phyloP scores from a whole-genome alignment of 2,113 vertebrate species.

The Vanacampus margaritifer region DNA sequence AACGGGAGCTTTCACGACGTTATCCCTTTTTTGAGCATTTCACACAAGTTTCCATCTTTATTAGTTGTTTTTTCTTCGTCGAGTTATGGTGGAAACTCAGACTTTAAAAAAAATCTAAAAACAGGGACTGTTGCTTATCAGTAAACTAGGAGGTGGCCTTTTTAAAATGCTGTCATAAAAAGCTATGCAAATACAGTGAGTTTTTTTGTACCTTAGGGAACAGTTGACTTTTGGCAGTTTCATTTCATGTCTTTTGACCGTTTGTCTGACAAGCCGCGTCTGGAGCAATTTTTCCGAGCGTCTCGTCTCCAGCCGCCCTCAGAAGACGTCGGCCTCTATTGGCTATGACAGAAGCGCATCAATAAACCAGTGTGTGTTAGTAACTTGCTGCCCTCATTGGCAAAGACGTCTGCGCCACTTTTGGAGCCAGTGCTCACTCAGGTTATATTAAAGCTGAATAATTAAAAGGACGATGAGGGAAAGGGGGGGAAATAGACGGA shows the following conservation, averaged over 20 bases:
- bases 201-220: too few species aligned
- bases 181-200: background rate
- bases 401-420: background rate
- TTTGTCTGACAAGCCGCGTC: background rate
- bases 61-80: too few species aligned
- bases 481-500: background rate
- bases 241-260: background rate
- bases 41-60: too few species aligned
- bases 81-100: too few species aligned
- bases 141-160: too few species aligned
- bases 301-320: background rate
- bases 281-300: background rate
- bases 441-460: background rate
- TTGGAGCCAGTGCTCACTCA: background rate
- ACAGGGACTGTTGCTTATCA: too few species aligned
- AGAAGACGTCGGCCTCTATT: background rate
- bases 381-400: background rate
- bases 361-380: conserved; percentile 3
- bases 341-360: background rate
- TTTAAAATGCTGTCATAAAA: too few species aligned
- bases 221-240: background rate
- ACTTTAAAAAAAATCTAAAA: too few species aligned
- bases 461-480: background rate
- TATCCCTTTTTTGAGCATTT: too few species aligned
- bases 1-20: too few species aligned